Base-by-base conservation (phyloP, 2,113 vertebrate species). In the Hippolais icterina region DNA sequence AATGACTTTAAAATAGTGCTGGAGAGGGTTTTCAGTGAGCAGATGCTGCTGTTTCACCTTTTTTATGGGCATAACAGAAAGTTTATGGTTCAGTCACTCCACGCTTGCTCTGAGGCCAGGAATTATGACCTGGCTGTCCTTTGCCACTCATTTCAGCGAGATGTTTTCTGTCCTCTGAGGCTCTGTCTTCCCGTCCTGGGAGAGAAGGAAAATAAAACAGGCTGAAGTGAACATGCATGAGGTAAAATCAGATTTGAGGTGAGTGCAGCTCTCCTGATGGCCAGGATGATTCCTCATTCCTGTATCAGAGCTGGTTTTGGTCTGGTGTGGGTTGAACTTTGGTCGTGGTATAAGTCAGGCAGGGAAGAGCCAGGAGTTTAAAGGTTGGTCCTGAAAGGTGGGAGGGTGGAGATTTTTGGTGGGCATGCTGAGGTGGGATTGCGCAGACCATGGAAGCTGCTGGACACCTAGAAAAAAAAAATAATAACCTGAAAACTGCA, bases 71-170 rank as follows among this genome's bases (percentile, higher is more conserved):
- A 4, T 10, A 49, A 69, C 37, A 49, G 61, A 68, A 87, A 82
- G 65, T 91, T 93, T 85, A 86, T 42, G 71, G 78, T 23, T 88
- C 85, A 61, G 42, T 83, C 88, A 88, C 23, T 3, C 69, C 57
- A 69, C 2, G 5, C 78, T 87, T 23, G 2, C 61, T 88, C 92
- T 57, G 63, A 2, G 0, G 63, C 25, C 60, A 85, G 88, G 94
- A 93, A 94, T 92, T 88, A 86, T 20, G 83, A 57, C 86, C 88
- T 92, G 86, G 50, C 37, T 90, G 68, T 92, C 86, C 59, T 93
- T 84, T 76, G 72, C 65, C 87, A 76, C 74, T 82, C 69, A 57
- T 82, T 93, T 93, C 70, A 49, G 33, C 16, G 78, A 85, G 89
- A 72, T 70, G 54, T 65, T 95, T 97, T 85, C 63, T 42, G 21